Percentiles rank a stretch among this genome's conserved stretches.
These are phyloP conservation scores for Nymphalis c-album DNA, from an alignment of 2,888 invertebrate genomes.

Conservation along the genomic window DNA sequence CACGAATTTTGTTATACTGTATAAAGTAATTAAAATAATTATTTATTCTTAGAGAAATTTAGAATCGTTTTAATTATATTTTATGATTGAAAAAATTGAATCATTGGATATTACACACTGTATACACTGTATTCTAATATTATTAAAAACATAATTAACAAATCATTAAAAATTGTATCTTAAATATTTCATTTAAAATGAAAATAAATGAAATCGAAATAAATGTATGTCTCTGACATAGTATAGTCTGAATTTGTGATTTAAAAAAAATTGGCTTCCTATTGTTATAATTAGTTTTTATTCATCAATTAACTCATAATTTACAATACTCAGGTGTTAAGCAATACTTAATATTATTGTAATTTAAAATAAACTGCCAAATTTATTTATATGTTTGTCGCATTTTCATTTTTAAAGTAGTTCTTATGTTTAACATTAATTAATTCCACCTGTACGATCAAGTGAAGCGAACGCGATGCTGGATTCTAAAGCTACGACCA, in stretches of 20 bases:
- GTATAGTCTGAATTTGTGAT: constrained; percentile 45
- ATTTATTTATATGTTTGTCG: constrained; percentile 11
- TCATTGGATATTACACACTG: no score
- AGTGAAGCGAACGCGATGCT: background rate
- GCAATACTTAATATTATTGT: constrained; percentile 4
- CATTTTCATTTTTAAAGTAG: constrained; percentile 7
- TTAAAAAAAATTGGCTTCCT: constrained; percentile 42
- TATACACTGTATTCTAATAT: no score
- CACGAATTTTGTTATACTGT: no score
- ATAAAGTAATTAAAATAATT: background rate
- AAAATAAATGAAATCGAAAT: constrained; percentile 9
- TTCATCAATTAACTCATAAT: background rate
- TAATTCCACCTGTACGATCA: background rate
- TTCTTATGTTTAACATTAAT: background rate
- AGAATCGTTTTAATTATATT: background rate
- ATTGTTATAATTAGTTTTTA: constrained; percentile 27
- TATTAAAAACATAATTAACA: no score
- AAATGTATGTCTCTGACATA: constrained; percentile 11
- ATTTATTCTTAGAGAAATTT: background rate
- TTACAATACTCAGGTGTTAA: constrained; percentile 8
- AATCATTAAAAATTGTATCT: background rate
- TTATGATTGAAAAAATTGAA: no score
- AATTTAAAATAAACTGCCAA: constrained; percentile 17
- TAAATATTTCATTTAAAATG: background rate
- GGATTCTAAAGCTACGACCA: background rate